Evolutionary conservation across 2,888 invertebrate species (phyloP), one percentile per base, ranked within the genome.

Genomic region (Cryptus viduatorius): DNA sequence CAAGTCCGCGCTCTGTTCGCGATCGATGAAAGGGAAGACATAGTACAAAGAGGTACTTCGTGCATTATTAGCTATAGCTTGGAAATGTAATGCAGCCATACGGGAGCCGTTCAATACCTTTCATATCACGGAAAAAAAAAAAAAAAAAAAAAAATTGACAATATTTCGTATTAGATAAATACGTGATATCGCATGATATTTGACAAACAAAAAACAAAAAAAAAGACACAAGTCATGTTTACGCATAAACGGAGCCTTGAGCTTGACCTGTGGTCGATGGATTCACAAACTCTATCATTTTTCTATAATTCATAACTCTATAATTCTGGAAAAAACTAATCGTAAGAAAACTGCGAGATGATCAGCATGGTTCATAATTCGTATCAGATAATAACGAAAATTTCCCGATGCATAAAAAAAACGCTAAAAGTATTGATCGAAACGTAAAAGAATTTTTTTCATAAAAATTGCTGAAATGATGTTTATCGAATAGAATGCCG

Each of bases 1-100:
- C 72, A 79, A 72, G 79, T 79, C 72, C 79, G 65, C 44, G 79
- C 72, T 72, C 53, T 29, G 72, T 72, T 12, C 44, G 24, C 79
- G 72, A 79, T 79, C 72, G 79, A 79, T 79, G 79, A 79, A 79
- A 72, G 79, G 65, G 79, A 79, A 79, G 79, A 79, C 71, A 50
- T 56, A 72, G 64, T 72, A 79, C 72, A 79, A 72, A 79, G 79
- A 29, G 24, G 24, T 14, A 68, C 68, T 12, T 59, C 50, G 72
- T 65, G 29, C 72, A 72, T 72, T 79, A 79, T 53, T 79, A 65
- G 72, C 16, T 53, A 44, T 29, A 79, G 31, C 72, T 72, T 48
- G 50, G 72, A 8, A 79, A 72, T 65, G 65, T 46, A 72, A 56
- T 46, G 77, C 42, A 59, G 56, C 16, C 64, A 48, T 48, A 65